Evolutionary conservation across 2,888 invertebrate species (phyloP).

Genomic region (Lacanobia oleracea): DNA sequence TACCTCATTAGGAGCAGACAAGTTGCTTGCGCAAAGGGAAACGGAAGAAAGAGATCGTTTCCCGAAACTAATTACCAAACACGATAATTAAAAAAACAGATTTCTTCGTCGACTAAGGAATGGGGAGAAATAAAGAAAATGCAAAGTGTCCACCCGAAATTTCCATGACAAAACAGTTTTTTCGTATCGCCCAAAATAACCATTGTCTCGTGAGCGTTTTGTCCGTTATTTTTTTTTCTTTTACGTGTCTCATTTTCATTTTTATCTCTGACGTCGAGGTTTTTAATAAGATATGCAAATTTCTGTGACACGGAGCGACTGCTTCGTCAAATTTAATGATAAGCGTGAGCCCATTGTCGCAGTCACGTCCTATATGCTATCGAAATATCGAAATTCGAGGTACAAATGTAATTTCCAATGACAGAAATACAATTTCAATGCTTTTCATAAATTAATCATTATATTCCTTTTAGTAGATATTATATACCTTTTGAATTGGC

Average conservation of each 20-base stretch:
- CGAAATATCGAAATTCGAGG: constrained; percentile 56
- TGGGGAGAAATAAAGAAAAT: constrained; percentile 88
- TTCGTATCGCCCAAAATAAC: constrained; percentile 88
- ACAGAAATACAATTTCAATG: constrained; percentile 27
- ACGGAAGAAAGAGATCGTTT: constrained; percentile 86
- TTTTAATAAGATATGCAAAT: constrained; percentile 90
- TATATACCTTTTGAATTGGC: background rate
- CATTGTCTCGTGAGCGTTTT: constrained; percentile 87
- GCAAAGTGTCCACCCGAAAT: constrained; percentile 89
- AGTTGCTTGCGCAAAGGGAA: constrained; percentile 84
- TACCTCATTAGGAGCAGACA: constrained; percentile 87
- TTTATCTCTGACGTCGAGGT: constrained; percentile 86
- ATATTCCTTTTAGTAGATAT: background rate
- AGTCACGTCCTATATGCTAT: constrained; percentile 64
- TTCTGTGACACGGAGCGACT: constrained; percentile 75
- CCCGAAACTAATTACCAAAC: constrained; percentile 90
- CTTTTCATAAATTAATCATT: constrained; percentile 17
- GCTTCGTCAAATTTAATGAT: constrained; percentile 78
- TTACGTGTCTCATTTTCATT: constrained; percentile 89
- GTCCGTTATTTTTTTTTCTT: constrained; percentile 84
- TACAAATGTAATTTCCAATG: constrained; percentile 40
- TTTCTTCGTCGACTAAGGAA: constrained; percentile 81
- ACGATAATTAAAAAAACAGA: constrained; percentile 91
- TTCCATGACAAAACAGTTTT: constrained; percentile 89
- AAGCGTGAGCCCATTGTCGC: constrained; percentile 66